These are phyloP conservation scores for Centroberyx gerrardi DNA, from an alignment of 2,797 vertebrate species.

Conservation along the genomic window DNA sequence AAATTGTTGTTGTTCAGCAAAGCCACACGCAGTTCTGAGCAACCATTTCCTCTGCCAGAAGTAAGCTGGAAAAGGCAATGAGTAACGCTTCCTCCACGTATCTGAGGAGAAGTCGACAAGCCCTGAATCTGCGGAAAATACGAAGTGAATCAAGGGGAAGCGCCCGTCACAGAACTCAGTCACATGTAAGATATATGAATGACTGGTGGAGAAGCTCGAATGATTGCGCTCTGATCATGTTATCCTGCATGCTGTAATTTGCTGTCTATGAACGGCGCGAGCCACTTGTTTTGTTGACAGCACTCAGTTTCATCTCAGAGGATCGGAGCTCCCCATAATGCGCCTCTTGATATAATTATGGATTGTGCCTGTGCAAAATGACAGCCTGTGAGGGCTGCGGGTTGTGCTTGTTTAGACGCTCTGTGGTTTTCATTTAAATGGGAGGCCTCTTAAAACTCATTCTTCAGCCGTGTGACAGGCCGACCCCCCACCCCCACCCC, in stretches of 20 bases:
- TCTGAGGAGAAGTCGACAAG: slow-evolving; percentile 5
- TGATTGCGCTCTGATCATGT: slow-evolving; percentile 13
- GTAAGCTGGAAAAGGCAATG: not conserved
- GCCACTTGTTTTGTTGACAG: slow-evolving; percentile 34
- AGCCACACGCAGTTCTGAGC: not conserved
- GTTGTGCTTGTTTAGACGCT: slow-evolving; percentile 48
- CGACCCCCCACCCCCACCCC: not conserved
- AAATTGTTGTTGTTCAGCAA: not conserved
- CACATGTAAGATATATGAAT: slow-evolving; percentile 4
- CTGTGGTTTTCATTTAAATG: slow-evolving; percentile 55
- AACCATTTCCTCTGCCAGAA: not conserved
- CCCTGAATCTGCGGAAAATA: slow-evolving; percentile 20
- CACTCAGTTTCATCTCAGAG: slow-evolving; percentile 1
- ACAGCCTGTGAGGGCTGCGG: slow-evolving; percentile 52
- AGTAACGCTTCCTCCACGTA: not conserved
- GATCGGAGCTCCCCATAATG: slow-evolving; percentile 15
- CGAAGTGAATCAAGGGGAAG: not conserved
- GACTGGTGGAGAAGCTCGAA: slow-evolving; percentile 4
- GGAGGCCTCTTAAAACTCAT: slow-evolving; percentile 43
- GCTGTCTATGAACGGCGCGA: slow-evolving; percentile 35
- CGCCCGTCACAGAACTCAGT: not conserved
- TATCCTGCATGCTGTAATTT: slow-evolving; percentile 40
- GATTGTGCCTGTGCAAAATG: slow-evolving; percentile 55
- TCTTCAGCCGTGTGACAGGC: slow-evolving; percentile 39
- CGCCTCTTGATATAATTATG: slow-evolving; percentile 66